Percentiles rank a stretch among this genome's conserved stretches.
Conservation (phyloP, 2,888 invertebrate genomes). For the Philereme transversata region DNA sequence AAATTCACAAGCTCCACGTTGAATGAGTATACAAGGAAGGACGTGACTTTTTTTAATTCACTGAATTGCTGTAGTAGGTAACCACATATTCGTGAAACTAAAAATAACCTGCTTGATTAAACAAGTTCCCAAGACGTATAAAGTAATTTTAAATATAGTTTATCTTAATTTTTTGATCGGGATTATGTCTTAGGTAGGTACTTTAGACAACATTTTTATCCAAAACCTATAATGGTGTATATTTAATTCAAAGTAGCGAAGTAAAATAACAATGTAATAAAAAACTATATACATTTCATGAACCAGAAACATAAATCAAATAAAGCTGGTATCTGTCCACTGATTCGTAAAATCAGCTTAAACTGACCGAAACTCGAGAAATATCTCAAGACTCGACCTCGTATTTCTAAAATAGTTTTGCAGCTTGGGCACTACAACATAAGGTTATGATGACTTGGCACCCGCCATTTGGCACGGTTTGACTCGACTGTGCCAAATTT, state of each 20-base stretch:
- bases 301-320: no score
- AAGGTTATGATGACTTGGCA: constrained; percentile 52
- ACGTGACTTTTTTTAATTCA: background rate
- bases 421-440: constrained; percentile 35
- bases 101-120: no score
- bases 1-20: constrained; percentile 7
- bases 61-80: background rate
- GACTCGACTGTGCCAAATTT: constrained; percentile 47
- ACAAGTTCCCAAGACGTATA: no score
- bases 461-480: constrained; percentile 43
- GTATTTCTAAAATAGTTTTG: constrained; percentile 25
- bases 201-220: no score
- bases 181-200: no score
- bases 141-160: no score
- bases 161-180: no score
- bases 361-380: constrained; percentile 7
- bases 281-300: no score
- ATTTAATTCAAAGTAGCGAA: no score
- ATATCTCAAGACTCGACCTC: constrained; percentile 20
- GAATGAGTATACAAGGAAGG: constrained; percentile 12
- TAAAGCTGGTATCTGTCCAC: background rate
- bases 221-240: no score
- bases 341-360: constrained; percentile 9
- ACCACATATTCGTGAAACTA: no score
- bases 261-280: no score